Evolutionary conservation across 1,140 invertebrate species (phyloP), one percentile per base, ranked within the genome.

Genomic region (Calliphora vicina): DNA sequence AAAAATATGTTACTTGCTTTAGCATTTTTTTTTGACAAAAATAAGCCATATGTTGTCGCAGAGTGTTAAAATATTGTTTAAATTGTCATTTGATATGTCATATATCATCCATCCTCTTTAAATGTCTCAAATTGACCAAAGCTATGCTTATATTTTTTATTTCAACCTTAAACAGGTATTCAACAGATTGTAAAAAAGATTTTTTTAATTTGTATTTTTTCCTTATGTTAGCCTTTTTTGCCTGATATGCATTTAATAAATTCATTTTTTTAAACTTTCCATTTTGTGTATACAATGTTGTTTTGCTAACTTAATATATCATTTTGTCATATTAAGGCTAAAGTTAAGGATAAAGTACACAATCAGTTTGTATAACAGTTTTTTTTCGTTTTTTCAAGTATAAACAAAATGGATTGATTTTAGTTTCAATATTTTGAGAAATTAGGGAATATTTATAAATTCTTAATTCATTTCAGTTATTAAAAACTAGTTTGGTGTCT

Each of bases 11-110:
- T 0, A 67, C 61, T 67, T 25, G n/a, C n/a, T 23, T 67, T 67
- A 67, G 25, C 10, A n/a, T n/a, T n/a, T n/a, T n/a, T 20, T 23
- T 25, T 67, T 13, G 50, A 13, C 15, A 57, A 67, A 67, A 67
- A 67, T 67, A 67, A 67, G 61, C 61, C 61, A 67, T 67, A 67
- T 67, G 61, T 67, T 67, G 23, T 67, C 10, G n/a, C n/a, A 6
- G 61, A 67, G 61, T 67, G 61, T 67, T 67, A 67, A 67, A 67
- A 67, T 67, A n/a, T 67, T 67, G 61, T 23, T 67, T 67, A 67
- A 67, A 67, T 23, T 67, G 61, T 67, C 61, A 67, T 67, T 67
- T 67, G 61, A 67, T 67, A 67, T 25, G 20, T 67, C 61, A 67
- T 67, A 23, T 67, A 67, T 67, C n/a, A 67, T 67, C 61, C 61